These are phyloP conservation scores for Diadema setosum DNA, from an alignment of 35 echinoderm and acorn worm genomes.

Conservation along the genomic window DNA sequence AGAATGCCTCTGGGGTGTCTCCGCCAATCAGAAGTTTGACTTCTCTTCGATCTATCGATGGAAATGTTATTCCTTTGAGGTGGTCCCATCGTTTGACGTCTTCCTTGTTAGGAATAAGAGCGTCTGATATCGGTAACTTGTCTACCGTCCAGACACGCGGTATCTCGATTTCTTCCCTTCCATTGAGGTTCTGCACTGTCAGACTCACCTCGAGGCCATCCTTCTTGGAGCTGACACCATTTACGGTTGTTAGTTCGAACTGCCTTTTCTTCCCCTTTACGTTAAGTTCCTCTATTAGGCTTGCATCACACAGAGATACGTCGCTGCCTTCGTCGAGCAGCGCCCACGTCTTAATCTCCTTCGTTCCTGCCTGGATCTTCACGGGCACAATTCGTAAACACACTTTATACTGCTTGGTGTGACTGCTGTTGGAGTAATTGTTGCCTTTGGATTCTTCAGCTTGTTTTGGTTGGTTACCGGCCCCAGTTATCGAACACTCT, in stretches of 20 bases:
- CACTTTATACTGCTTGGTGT: not conserved
- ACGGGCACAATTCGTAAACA: slow-evolving; percentile 36
- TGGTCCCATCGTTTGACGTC: slow-evolving; percentile 28
- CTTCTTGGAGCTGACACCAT: slow-evolving; percentile 3
- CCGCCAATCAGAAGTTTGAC: slow-evolving; percentile 54
- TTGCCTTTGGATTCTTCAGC: not conserved
- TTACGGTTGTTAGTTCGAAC: slow-evolving; percentile 42
- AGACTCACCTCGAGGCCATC: not conserved
- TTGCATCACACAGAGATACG: slow-evolving; percentile 17
- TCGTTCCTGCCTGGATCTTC: not conserved
- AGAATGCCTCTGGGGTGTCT: slow-evolving; percentile 62
- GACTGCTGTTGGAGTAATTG: slow-evolving; percentile 8
- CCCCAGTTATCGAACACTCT: not conserved
- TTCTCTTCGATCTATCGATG: not conserved
- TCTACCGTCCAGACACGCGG: slow-evolving; percentile 37
- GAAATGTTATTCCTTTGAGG: slow-evolving; percentile 15
- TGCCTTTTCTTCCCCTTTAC: not conserved
- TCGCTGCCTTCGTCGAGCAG: slow-evolving; percentile 54
- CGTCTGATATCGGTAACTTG: slow-evolving; percentile 12
- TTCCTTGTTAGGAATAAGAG: not conserved
- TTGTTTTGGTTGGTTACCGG: not conserved
- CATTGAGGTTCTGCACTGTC: slow-evolving; percentile 12
- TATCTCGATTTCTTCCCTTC: not conserved
- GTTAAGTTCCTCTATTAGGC: slow-evolving; percentile 3
- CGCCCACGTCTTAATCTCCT: slow-evolving; percentile 29